Conservation (phyloP, 2,113 vertebrate genomes). For the Microcebus murinus region DNA sequence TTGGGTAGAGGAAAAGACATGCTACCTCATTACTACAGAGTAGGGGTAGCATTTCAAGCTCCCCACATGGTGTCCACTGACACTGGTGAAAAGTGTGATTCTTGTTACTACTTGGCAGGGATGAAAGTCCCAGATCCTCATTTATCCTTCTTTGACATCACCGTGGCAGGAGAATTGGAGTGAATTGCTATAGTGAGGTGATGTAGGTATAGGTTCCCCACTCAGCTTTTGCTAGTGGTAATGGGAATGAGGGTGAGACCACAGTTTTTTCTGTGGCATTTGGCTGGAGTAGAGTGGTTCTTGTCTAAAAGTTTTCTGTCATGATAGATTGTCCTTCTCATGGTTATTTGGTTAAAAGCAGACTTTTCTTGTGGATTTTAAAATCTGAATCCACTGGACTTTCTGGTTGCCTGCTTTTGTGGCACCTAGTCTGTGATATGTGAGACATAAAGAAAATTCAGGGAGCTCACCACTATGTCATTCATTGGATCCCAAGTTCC, state of each 20-base stretch:
- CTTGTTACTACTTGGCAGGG: background rate
- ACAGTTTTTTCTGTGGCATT: background rate
- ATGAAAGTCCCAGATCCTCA: background rate
- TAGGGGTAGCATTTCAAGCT: background rate
- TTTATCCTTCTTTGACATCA: background rate
- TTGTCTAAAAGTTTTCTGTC: background rate
- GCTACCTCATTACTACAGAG: background rate
- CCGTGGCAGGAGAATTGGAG: background rate
- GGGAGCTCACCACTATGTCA: background rate
- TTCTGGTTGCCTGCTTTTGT: background rate
- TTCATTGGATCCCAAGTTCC: background rate
- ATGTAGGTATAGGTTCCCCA: background rate
- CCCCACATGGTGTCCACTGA: background rate
- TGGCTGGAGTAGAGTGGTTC: background rate
- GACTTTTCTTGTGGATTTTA: background rate
- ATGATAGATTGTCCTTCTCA: background rate
- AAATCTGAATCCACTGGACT: background rate
- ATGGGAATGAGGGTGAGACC: no score
- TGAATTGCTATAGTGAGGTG: background rate
- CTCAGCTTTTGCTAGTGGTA: background rate
- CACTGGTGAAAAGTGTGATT: background rate
- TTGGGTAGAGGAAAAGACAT: background rate
- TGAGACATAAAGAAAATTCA: background rate
- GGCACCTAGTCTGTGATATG: background rate
- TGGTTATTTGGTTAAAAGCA: background rate